These are phyloP conservation scores for Drymodes brunneopygia DNA, from an alignment of 2,113 vertebrate genomes.

Conservation along the genomic window DNA sequence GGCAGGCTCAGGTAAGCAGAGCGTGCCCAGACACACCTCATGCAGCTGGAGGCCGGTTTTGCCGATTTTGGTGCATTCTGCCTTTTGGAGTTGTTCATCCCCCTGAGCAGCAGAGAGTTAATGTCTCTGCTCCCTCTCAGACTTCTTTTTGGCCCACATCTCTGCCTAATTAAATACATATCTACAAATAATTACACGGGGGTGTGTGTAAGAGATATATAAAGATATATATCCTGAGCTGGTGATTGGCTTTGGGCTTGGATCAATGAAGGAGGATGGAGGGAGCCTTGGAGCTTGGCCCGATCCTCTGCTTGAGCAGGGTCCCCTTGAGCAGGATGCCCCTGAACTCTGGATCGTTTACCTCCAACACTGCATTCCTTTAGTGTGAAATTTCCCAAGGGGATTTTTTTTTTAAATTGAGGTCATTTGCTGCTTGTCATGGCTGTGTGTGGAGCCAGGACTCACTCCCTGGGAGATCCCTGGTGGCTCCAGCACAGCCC, in stretches of 20 bases:
- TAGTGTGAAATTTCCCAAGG: background rate
- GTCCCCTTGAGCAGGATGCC: background rate
- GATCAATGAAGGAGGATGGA: background rate
- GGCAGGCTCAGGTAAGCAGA: background rate
- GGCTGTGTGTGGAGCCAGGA: background rate
- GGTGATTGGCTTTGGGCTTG: background rate
- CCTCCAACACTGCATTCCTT: conserved; percentile 36
- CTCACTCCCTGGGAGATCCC: background rate
- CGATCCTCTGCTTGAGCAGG: background rate
- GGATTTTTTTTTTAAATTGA: background rate
- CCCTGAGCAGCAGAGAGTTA: background rate
- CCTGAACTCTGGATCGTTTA: background rate
- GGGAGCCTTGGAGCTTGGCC: background rate
- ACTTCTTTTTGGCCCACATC: background rate
- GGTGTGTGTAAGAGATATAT: background rate
- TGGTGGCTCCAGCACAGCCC: background rate
- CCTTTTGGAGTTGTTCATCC: background rate
- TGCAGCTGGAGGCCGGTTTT: background rate
- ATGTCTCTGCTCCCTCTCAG: background rate
- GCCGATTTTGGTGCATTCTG: background rate
- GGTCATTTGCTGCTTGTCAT: background rate
- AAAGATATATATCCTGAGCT: background rate
- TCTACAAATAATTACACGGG: conserved; percentile 11
- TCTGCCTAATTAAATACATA: conserved; percentile 3
- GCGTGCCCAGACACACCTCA: background rate